Evolutionary conservation across 2,888 invertebrate species (phyloP).

Genomic region (Ariolimax columbianus): DNA sequence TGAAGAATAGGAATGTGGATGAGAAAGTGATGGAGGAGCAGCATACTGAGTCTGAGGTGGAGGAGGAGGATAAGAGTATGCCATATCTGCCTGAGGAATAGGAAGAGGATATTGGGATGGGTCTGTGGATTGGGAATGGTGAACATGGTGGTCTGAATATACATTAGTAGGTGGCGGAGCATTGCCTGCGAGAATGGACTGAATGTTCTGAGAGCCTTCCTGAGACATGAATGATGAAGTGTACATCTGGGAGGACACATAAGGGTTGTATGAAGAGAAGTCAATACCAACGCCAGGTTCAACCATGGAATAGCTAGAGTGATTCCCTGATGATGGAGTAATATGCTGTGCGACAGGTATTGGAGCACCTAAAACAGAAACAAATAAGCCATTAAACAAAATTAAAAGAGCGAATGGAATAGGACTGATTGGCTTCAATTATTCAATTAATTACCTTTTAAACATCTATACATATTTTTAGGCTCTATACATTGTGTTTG

Average conservation of each 20-base stretch:
- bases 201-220: conserved; percentile 75
- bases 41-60: conserved; percentile 46
- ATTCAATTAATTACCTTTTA: neutral
- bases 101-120: conserved; percentile 42
- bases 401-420: neutral
- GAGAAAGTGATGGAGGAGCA: conserved; percentile 51
- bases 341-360: conserved; percentile 49
- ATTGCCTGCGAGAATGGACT: conserved; percentile 71
- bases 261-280: conserved; percentile 70
- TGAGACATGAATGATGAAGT: conserved; percentile 76
- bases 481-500: too few relatives aligned
- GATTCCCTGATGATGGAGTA: conserved; percentile 34
- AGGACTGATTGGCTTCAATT: neutral
- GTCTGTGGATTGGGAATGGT: conserved; percentile 40
- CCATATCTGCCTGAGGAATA: conserved; percentile 48
- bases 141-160: conserved; percentile 29
- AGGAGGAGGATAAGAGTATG: conserved; percentile 40
- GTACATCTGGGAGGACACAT: conserved; percentile 73
- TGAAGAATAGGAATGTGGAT: conserved; percentile 52
- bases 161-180: conserved; percentile 48
- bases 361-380: conserved; percentile 35
- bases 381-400: neutral
- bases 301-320: conserved; percentile 31
- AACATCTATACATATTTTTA: neutral
- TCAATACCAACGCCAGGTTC: conserved; percentile 36